Conservation (phyloP, 2,888 invertebrate genomes). For the Calephelis perditalis region DNA sequence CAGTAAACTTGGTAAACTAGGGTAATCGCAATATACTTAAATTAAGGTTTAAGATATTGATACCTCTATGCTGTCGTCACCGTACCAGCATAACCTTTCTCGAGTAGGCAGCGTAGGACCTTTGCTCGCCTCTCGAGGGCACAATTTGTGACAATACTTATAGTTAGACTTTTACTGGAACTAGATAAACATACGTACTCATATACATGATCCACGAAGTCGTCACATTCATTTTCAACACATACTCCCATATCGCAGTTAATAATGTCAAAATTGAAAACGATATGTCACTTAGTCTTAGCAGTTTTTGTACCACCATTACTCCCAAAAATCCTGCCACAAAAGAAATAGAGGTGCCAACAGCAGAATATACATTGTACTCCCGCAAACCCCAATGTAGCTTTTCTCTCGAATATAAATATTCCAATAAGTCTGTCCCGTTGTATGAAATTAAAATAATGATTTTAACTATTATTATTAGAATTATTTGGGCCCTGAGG, state of each 20-base stretch:
- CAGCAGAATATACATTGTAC: slow-evolving; percentile 73
- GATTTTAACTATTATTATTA: not conserved
- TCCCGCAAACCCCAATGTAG: slow-evolving; percentile 80
- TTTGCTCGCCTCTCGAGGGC: no score
- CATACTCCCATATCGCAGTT: slow-evolving; percentile 41
- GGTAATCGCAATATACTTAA: no score
- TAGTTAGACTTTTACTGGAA: no score
- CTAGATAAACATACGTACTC: slow-evolving; percentile 40
- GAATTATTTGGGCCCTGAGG: not conserved
- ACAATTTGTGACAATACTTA: no score
- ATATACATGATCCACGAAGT: slow-evolving; percentile 57
- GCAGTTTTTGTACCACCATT: slow-evolving; percentile 47
- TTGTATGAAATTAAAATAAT: not conserved
- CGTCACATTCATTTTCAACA: slow-evolving; percentile 41
- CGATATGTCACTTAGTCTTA: slow-evolving; percentile 47
- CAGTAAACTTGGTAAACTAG: no score
- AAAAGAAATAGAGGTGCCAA: slow-evolving; percentile 59
- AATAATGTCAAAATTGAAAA: slow-evolving; percentile 38
- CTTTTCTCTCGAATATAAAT: slow-evolving; percentile 76
- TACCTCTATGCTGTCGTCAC: no score
- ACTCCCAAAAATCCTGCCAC: slow-evolving; percentile 65
- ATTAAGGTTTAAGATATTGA: no score
- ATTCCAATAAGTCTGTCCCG: slow-evolving; percentile 34
- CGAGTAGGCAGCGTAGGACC: no score
- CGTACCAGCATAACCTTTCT: no score